Conservation (phyloP, 37 sponge, comb jelly and placozoan genomes). For the Lycopodina hypogea region DNA sequence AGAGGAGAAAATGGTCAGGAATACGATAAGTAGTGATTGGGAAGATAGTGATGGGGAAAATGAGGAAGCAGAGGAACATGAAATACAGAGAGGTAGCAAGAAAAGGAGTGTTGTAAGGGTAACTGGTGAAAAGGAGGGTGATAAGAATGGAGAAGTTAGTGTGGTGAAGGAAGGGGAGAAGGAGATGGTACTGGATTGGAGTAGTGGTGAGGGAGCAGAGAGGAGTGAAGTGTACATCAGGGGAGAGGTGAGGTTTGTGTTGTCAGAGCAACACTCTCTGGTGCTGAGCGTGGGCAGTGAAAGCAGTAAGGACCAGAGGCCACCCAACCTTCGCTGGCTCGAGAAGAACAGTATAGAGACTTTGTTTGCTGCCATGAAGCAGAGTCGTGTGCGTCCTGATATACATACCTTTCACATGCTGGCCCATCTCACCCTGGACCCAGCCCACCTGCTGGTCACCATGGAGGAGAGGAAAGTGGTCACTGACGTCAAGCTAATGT, state of each 20-base stretch:
- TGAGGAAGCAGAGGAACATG: not conserved
- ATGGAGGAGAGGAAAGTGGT: constrained; percentile 17
- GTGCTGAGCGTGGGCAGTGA: not conserved
- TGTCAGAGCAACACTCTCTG: not conserved
- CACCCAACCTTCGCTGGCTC: constrained; percentile 33
- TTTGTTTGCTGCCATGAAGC: constrained; percentile 10
- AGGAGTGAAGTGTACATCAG: not conserved
- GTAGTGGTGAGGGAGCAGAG: not conserved
- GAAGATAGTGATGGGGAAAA: no score
- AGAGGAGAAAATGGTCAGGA: not conserved
- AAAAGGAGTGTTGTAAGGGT: no score
- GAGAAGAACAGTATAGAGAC: constrained; percentile 13
- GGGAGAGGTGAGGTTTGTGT: not conserved
- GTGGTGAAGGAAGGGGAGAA: not conserved
- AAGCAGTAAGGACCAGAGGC: not conserved
- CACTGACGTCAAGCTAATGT: constrained; percentile 16
- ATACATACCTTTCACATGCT: constrained; percentile 49
- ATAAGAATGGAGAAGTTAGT: no score
- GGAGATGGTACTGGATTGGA: not conserved
- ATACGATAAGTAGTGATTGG: not conserved
- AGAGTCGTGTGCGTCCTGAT: constrained; percentile 1
- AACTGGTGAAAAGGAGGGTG: no score
- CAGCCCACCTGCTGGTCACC: constrained; percentile 12
- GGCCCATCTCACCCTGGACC: not conserved
- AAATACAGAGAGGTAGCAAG: not conserved